phyloP scores from a whole-genome alignment of 1,140 invertebrate species.

The Bradynema listronoti region DNA sequence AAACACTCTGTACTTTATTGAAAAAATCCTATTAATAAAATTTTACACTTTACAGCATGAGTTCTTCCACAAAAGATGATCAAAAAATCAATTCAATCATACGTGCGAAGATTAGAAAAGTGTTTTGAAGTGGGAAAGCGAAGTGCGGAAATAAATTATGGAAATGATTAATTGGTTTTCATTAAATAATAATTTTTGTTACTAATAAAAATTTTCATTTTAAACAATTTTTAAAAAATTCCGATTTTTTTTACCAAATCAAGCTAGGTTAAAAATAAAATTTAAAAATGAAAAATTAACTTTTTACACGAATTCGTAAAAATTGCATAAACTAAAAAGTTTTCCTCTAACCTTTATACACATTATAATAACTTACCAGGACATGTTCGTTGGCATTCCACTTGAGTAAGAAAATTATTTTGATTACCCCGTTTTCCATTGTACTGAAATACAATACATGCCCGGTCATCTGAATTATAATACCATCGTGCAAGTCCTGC shows the following conservation, averaged over 20 bases:
- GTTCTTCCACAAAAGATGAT: too few species aligned
- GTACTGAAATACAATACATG: constrained; percentile 71
- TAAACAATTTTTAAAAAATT: too few species aligned
- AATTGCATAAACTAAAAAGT: neutral
- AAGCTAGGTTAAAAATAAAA: neutral
- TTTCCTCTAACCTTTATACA: neutral
- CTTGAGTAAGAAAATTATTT: constrained; percentile 72
- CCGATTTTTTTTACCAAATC: too few species aligned
- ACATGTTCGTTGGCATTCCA: constrained; percentile 74
- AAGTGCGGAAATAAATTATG: too few species aligned
- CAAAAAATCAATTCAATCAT: constrained; percentile 26
- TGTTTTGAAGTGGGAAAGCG: constrained; percentile 22
- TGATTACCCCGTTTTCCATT: constrained; percentile 78
- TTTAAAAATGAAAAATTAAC: too few species aligned
- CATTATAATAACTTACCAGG: constrained; percentile 40
- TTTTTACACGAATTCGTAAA: constrained; percentile 22
- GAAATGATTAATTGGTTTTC: too few species aligned
- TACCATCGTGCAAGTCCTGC: constrained; percentile 60
- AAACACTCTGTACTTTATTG: too few species aligned
- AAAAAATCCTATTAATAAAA: too few species aligned
- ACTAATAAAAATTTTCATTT: too few species aligned
- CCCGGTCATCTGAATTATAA: constrained; percentile 67
- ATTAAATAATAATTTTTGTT: too few species aligned
- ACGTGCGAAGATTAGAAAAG: too few species aligned
- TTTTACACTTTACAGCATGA: too few species aligned